These are phyloP conservation scores for Dicyrtomina minuta DNA, from an alignment of 2,888 invertebrate genomes.

Conservation along the genomic window DNA sequence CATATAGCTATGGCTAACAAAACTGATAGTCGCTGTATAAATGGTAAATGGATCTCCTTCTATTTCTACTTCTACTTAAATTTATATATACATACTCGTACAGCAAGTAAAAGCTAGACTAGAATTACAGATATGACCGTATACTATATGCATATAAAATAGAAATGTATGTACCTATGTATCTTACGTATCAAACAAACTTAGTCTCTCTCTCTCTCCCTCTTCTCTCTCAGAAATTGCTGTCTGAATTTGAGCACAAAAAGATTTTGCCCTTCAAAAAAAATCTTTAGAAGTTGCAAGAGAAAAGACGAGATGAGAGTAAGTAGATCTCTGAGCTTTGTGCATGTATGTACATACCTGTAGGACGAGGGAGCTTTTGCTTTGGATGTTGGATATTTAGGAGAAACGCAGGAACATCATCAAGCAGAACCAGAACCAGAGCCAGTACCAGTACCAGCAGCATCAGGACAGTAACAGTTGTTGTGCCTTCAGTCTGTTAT, in stretches of 20 bases:
- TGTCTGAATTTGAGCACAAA: constrained; percentile 26
- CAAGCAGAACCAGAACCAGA: no score
- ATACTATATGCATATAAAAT: no score
- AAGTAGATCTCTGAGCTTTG: constrained; percentile 16
- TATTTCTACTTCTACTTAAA: neutral
- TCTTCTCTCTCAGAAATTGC: neutral
- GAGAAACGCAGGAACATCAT: no score
- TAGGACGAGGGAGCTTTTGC: no score
- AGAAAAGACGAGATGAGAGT: constrained; percentile 24
- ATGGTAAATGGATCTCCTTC: neutral
- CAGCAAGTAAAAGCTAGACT: no score
- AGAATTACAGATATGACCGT: neutral
- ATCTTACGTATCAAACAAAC: neutral
- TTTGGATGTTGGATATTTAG: no score
- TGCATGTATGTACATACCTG: neutral
- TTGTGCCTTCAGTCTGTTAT: neutral
- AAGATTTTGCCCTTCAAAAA: constrained; percentile 21
- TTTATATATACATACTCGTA: neutral
- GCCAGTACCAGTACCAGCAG: no score
- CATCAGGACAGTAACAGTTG: neutral
- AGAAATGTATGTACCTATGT: neutral
- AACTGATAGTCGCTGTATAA: no score
- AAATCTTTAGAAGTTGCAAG: constrained; percentile 31
- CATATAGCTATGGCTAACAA: no score
- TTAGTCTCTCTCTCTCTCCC: constrained; percentile 1